A percentile compares a stretch with the other conserved stretches of the same genome.
Conservation (phyloP, 2,113 vertebrate genomes). For the Chionis minor region DNA sequence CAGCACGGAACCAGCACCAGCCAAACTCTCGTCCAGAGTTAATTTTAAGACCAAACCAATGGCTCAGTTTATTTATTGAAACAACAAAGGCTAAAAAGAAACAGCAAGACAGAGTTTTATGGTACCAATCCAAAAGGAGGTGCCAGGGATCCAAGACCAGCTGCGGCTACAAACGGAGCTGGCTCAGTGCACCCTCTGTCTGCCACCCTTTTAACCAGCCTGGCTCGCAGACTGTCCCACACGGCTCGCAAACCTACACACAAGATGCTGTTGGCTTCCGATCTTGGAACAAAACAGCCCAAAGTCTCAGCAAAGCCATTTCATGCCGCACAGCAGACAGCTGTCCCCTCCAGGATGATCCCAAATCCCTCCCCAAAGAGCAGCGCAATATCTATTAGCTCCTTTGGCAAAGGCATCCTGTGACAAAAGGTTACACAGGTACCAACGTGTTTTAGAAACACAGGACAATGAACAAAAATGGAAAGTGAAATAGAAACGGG, state of each 20-base stretch:
- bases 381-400: not conserved
- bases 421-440: not conserved
- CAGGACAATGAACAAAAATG: not conserved
- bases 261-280: not conserved
- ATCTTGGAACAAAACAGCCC: not conserved
- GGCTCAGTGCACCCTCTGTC: not conserved
- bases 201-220: not conserved
- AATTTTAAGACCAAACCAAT: not conserved
- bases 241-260: not conserved
- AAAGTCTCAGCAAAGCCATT: not conserved
- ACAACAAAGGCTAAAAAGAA: not conserved
- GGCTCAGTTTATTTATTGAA: not conserved
- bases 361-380: not conserved
- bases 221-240: not conserved
- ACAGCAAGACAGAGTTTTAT: not conserved
- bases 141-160: not conserved
- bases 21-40: not conserved
- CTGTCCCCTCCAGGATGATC: not conserved
- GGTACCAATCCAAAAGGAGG: not conserved
- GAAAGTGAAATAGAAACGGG: not conserved
- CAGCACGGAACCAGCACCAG: not conserved
- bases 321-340: not conserved
- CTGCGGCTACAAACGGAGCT: not conserved
- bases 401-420: not conserved
- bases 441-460: not conserved